Conservation (phyloP, 2,797 vertebrate genomes). For the Apogon hyalosoma region DNA sequence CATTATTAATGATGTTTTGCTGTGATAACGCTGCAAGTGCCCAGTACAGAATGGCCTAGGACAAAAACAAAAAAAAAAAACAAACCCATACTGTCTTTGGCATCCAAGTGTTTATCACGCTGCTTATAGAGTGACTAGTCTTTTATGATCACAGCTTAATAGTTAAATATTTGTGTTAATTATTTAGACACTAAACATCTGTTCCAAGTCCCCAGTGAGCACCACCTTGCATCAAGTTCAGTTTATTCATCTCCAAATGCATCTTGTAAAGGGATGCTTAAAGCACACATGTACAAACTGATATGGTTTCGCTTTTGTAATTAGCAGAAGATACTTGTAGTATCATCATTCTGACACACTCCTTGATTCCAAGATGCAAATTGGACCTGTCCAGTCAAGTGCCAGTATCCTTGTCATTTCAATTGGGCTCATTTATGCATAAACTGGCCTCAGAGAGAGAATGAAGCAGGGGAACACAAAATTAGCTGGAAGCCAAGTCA, state of each 20-base stretch:
- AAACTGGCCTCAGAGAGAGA: constrained; percentile 67
- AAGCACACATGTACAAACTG: constrained; percentile 21
- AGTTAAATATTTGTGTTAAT: constrained; percentile 34
- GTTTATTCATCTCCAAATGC: not conserved
- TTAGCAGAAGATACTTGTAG: constrained; percentile 6
- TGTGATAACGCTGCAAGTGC: constrained; percentile 56
- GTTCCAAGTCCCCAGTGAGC: constrained; percentile 21
- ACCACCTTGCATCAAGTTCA: constrained; percentile 1
- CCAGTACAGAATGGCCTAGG: constrained; percentile 31
- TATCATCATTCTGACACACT: constrained; percentile 37
- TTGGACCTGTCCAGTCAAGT: constrained; percentile 41
- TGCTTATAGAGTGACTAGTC: constrained; percentile 9
- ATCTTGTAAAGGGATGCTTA: not conserved
- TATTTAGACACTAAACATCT: constrained; percentile 40
- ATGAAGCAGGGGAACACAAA: constrained; percentile 53
- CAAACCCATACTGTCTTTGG: constrained; percentile 26
- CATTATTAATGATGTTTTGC: constrained; percentile 76
- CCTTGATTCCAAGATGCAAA: constrained; percentile 45
- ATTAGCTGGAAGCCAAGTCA: constrained; percentile 73
- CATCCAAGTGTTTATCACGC: constrained; percentile 24
- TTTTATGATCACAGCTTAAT: constrained; percentile 12
- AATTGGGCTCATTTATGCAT: constrained; percentile 59
- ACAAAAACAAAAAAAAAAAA: constrained; percentile 16
- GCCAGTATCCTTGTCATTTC: constrained; percentile 54
- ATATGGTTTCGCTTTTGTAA: constrained; percentile 3